Conservation (phyloP, 2,888 invertebrate genomes). For the Andricus curvator region DNA sequence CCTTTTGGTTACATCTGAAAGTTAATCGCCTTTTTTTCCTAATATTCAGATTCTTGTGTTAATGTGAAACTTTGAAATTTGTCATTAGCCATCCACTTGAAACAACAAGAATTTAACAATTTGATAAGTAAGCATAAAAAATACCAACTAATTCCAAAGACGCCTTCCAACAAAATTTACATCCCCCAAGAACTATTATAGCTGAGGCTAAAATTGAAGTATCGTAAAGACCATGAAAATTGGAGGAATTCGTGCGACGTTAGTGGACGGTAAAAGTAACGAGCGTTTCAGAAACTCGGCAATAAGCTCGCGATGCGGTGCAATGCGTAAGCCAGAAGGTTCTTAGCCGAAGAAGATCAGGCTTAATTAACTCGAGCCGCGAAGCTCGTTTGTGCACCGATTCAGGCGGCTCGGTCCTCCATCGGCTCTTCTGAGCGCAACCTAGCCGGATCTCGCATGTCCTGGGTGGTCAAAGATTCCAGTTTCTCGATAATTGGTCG, state of each 20-base stretch:
- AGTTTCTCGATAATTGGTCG: constrained; percentile 78
- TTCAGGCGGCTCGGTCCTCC: constrained; percentile 28
- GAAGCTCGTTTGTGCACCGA: constrained; percentile 54
- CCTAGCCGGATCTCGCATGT: constrained; percentile 47
- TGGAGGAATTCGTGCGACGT: constrained; percentile 4
- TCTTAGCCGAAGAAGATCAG: constrained; percentile 59
- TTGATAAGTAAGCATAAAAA: background rate
- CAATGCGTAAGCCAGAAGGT: constrained; percentile 61
- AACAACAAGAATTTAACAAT: background rate
- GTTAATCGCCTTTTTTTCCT: no score
- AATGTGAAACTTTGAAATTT: no score
- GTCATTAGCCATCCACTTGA: no score
- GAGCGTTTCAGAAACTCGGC: constrained; percentile 46
- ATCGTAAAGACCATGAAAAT: constrained; percentile 27
- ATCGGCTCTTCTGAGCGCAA: constrained; percentile 40
- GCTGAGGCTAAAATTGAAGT: background rate
- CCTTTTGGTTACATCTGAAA: no score
- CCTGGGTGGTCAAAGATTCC: constrained; percentile 75
- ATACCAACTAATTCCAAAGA: background rate
- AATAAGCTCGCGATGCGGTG: constrained; percentile 33
- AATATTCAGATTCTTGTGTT: no score
- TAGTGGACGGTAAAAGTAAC: constrained; percentile 17
- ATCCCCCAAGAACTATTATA: background rate
- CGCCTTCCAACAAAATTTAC: background rate
- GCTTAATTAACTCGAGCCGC: constrained; percentile 59